Evolutionary conservation across 2,113 vertebrate genomes (phyloP).

Genomic region (Balaenoptera acutorostrata): DNA sequence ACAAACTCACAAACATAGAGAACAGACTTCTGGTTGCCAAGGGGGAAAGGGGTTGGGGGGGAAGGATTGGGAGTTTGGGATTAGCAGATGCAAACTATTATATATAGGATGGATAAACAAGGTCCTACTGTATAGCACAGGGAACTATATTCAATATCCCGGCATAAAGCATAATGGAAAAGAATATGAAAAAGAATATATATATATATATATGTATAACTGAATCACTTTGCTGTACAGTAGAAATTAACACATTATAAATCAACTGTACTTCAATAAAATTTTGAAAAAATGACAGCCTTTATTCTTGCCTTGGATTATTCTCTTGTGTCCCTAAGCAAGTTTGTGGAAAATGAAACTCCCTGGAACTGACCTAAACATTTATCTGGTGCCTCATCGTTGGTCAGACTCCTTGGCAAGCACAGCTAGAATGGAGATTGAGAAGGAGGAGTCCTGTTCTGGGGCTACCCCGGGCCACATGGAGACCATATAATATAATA

Average conservation of each 20-base stretch:
- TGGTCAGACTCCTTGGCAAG: neutral
- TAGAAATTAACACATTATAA: neutral
- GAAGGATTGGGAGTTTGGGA: no score
- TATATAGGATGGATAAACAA: no score
- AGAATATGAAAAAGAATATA: neutral
- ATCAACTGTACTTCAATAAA: neutral
- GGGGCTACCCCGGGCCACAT: neutral
- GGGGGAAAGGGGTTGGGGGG: no score
- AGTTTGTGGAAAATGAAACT: neutral
- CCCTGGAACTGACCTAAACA: neutral
- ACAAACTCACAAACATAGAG: no score
- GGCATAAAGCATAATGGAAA: no score
- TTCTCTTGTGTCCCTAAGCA: neutral
- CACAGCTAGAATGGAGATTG: neutral
- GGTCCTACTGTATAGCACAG: no score
- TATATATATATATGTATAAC: neutral
- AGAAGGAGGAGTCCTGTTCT: neutral
- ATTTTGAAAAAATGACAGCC: neutral
- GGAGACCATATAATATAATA: no score
- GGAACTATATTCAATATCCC: no score
- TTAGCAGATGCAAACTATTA: no score
- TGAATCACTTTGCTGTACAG: neutral
- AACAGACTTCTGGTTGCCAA: no score
- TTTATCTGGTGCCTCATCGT: neutral
- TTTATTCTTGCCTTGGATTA: no score